These are phyloP conservation scores for Cassiopea andromeda DNA, from an alignment of 30 jellyfish, hydroid and myxozoan species.

Conservation along the genomic window DNA sequence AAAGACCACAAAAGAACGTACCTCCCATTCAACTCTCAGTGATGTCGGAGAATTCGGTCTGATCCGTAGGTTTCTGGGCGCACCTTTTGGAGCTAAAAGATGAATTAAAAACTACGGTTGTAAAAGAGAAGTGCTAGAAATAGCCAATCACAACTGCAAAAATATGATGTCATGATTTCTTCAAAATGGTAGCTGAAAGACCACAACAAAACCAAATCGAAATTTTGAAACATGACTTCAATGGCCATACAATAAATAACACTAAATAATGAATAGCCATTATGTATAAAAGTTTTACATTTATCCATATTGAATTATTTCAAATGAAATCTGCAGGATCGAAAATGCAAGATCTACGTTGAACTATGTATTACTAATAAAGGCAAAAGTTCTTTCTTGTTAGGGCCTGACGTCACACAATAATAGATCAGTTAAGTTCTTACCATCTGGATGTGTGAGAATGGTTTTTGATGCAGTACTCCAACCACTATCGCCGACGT, in stretches of 20 bases:
- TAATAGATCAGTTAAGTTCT: not conserved
- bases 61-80: constrained; percentile 75
- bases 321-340: no score
- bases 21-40: constrained; percentile 89
- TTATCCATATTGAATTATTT: no score
- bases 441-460: constrained; percentile 73
- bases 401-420: no score
- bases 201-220: no score
- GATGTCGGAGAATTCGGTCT: constrained; percentile 76
- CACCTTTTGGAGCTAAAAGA: constrained; percentile 85
- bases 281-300: no score
- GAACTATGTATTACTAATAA: no score
- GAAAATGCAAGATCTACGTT: no score
- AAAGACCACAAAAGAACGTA: constrained; percentile 1
- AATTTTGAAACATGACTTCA: no score
- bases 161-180: not conserved
- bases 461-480: constrained; percentile 62
- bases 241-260: no score
- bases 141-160: not conserved
- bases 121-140: not conserved
- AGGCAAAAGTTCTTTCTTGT: no score
- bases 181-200: no score
- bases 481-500: constrained; percentile 93
- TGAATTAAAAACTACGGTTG: not conserved
- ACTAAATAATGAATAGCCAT: no score